These are phyloP conservation scores for Oxyura jamaicensis DNA, from an alignment of 2,113 vertebrate species.

Conservation along the genomic window DNA sequence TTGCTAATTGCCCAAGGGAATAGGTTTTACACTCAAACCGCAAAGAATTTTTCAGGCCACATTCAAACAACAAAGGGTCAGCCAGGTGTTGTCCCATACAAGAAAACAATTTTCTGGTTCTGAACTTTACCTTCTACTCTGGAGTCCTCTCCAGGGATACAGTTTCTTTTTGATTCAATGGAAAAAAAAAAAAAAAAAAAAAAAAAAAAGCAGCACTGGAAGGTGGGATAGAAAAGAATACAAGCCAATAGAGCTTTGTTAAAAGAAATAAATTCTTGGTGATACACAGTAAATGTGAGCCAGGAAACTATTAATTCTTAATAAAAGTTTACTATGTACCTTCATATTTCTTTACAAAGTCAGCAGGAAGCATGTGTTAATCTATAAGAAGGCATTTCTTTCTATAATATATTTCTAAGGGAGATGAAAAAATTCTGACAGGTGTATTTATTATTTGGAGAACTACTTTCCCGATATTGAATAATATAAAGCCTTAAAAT, in stretches of 20 bases:
- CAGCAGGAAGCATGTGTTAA: constrained; percentile 35
- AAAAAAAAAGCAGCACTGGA: background rate
- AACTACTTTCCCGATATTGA: background rate
- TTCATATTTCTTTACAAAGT: constrained; percentile 37
- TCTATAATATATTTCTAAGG: background rate
- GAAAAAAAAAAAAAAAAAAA: background rate
- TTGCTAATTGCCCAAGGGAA: constrained; percentile 74
- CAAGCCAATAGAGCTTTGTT: background rate
- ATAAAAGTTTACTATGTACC: constrained; percentile 43
- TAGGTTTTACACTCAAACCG: constrained; percentile 59
- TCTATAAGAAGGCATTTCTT: background rate
- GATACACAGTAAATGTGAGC: background rate
- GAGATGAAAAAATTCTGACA: background rate
- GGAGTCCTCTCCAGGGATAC: background rate
- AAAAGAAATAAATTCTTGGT: constrained; percentile 60
- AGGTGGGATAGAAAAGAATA: background rate
- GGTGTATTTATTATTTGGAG: background rate
- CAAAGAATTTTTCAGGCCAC: constrained; percentile 72
- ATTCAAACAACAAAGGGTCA: constrained; percentile 72
- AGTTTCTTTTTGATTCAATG: constrained; percentile 13
- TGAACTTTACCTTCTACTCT: constrained; percentile 52
- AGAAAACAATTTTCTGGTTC: constrained; percentile 45
- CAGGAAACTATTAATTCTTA: constrained; percentile 54
- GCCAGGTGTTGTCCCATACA: constrained; percentile 69
- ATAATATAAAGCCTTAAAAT: background rate